phyloP scores from a whole-genome alignment of 2,888 invertebrate species.

The Hydroisotoma schaefferi region DNA sequence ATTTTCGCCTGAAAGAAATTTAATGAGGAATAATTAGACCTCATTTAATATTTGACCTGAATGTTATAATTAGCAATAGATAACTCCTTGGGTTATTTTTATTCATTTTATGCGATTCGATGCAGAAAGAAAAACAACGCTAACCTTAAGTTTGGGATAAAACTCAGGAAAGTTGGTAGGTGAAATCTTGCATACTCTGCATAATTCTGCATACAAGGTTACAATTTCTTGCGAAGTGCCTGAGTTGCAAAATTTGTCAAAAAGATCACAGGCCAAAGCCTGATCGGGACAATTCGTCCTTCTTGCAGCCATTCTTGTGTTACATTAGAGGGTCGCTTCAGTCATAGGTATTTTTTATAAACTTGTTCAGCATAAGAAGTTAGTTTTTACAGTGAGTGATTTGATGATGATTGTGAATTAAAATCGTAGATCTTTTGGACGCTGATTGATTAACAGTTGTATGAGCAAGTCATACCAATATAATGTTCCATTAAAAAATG shows the following conservation, averaged over 20 bases:
- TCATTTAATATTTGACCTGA: background rate
- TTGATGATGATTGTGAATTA: too few relatives aligned
- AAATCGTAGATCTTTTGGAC: too few relatives aligned
- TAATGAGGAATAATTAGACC: background rate
- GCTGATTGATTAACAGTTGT: too few relatives aligned
- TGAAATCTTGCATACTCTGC: conserved; percentile 75
- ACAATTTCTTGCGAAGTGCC: conserved; percentile 86
- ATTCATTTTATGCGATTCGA: too few relatives aligned
- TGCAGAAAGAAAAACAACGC: background rate
- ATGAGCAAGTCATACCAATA: too few relatives aligned
- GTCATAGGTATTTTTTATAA: too few relatives aligned
- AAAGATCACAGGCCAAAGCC: conserved; percentile 73
- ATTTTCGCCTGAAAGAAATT: conserved; percentile 33
- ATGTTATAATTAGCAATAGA: background rate
- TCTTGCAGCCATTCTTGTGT: conserved; percentile 20
- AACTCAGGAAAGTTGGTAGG: conserved; percentile 78
- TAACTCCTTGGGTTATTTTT: background rate
- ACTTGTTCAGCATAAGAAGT: too few relatives aligned
- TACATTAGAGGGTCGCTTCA: too few relatives aligned
- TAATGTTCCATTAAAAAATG: too few relatives aligned
- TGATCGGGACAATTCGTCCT: conserved; percentile 40
- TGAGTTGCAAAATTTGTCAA: conserved; percentile 88
- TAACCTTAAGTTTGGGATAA: conserved; percentile 80
- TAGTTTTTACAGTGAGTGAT: too few relatives aligned
- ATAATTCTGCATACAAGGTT: conserved; percentile 69